Evolutionary conservation across 2,888 invertebrate genomes (phyloP).

Genomic region (Nephrocerus scutellatus): DNA sequence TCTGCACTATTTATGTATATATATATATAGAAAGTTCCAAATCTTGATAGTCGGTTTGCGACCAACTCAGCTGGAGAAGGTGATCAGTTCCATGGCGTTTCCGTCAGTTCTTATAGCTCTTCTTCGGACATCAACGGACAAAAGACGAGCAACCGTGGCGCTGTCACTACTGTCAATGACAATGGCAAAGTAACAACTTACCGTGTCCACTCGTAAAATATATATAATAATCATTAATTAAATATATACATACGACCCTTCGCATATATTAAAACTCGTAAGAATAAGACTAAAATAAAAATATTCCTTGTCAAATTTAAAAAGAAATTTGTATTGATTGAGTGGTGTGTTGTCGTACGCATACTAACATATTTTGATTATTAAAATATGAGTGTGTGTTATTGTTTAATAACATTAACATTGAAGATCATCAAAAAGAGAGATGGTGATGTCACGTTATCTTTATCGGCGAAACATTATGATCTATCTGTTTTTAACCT

Average conservation of each 20-base stretch:
- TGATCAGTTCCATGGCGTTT: constrained; percentile 51
- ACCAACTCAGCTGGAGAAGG: constrained; percentile 30
- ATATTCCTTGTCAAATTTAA: too few relatives aligned
- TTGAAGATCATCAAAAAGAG: too few relatives aligned
- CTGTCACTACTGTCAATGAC: constrained; percentile 62
- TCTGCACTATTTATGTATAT: constrained; percentile 1
- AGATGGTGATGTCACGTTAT: too few relatives aligned
- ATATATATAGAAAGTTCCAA: constrained; percentile 32
- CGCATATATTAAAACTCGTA: constrained; percentile 1
- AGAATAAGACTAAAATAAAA: too few relatives aligned
- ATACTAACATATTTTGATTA: too few relatives aligned
- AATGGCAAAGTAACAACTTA: constrained; percentile 66
- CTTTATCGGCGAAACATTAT: too few relatives aligned
- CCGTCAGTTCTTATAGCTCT: constrained; percentile 57
- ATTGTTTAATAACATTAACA: too few relatives aligned
- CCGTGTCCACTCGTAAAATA: constrained; percentile 36
- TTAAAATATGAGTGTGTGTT: too few relatives aligned
- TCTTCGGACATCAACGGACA: constrained; percentile 57
- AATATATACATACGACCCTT: constrained; percentile 1
- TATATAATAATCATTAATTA: constrained; percentile 11
- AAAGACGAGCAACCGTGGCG: constrained; percentile 50
- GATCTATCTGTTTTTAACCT: too few relatives aligned
- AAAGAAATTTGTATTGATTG: too few relatives aligned
- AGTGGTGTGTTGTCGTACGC: too few relatives aligned
- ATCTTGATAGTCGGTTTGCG: constrained; percentile 34